Evolutionary conservation across 2,113 vertebrate genomes (phyloP), one percentile per base, ranked within the genome.

Genomic region (Myodes glareolus): DNA sequence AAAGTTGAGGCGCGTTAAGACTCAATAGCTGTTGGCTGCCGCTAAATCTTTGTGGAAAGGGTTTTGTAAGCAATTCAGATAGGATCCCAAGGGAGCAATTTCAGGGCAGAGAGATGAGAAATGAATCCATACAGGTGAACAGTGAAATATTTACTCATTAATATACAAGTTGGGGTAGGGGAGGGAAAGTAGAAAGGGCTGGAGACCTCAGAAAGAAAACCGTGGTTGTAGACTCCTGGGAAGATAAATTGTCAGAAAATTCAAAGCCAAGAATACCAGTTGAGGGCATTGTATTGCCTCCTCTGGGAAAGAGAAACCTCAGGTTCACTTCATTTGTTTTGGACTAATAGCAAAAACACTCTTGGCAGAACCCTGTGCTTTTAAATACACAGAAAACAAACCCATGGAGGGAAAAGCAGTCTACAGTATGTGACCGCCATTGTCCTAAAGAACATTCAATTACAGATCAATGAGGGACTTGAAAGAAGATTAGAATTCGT

Each of bases 401-500:
- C 96, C 88, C 97, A 95, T 95, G 85, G 73, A 97, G 95, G 72
- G 80, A 97, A 97, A 98, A 98, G 78, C 97, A 98, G 98, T 88
- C 85, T 95, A 97, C 97, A 98, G 39, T 89, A 75, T 89, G 70
- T 95, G 96, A 96, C 78, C 70, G 96, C 88, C 55, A 95, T 97
- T 98, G 82, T 98, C 98, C 97, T 88, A 97, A 98, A 96, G 68
- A 94, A 97, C 97, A 98, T 93, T 98, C 98, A 98, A 98, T 98
- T 98, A 97, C 65, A 98, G 98, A 98, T 98, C 96, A 98, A 90
- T 97, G 93, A 98, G 92, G 19, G 12, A 96, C 94, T 98, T 98
- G 96, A 98, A 98, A 98, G 97, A 97, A 97, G 97, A 98, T 98
- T 97, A 98, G 98, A 98, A 98, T 97, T 93, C 95, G 96, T 97